These are phyloP conservation scores for Cetoscarus ocellatus DNA, from an alignment of 2,797 vertebrate genomes.

Conservation along the genomic window DNA sequence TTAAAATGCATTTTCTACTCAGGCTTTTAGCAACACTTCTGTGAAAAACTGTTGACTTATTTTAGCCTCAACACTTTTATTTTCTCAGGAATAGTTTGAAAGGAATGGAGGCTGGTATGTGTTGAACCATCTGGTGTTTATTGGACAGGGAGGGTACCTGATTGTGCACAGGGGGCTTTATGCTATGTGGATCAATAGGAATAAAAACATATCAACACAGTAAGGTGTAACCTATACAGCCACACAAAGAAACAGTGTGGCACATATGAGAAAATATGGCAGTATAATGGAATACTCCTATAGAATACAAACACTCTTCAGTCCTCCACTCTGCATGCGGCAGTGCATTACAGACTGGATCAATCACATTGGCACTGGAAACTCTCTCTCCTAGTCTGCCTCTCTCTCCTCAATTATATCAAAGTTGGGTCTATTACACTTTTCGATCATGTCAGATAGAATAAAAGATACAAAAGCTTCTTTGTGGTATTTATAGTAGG, in stretches of 20 bases:
- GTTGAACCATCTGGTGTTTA: conserved; percentile 20
- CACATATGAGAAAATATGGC: conserved; percentile 21
- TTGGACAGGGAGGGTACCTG: conserved; percentile 15
- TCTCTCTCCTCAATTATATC: conserved; percentile 43
- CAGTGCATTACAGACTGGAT: conserved; percentile 51
- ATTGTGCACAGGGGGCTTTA: conserved; percentile 31
- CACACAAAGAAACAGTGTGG: conserved; percentile 19
- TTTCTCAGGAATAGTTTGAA: conserved; percentile 5
- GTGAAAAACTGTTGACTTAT: conserved; percentile 19
- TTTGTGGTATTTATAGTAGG: conserved; percentile 50
- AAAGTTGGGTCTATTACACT: conserved; percentile 25
- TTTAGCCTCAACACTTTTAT: conserved; percentile 11
- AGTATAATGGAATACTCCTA: conserved; percentile 34
- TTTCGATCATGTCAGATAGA: conserved; percentile 61
- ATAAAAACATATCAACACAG: background rate
- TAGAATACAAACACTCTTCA: conserved; percentile 37
- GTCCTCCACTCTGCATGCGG: conserved; percentile 23
- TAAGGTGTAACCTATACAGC: conserved; percentile 11
- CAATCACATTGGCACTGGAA: conserved; percentile 50
- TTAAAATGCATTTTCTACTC: conserved; percentile 38
- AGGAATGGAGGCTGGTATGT: conserved; percentile 18
- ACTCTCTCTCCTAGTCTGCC: conserved; percentile 22
- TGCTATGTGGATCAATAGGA: conserved; percentile 30
- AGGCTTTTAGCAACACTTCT: conserved; percentile 15
- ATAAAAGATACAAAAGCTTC: conserved; percentile 58